A percentile compares a stretch with the other conserved stretches of the same genome.
phyloP scores from a whole-genome alignment of 2,113 vertebrate genomes.

The Chaetura pelagica region DNA sequence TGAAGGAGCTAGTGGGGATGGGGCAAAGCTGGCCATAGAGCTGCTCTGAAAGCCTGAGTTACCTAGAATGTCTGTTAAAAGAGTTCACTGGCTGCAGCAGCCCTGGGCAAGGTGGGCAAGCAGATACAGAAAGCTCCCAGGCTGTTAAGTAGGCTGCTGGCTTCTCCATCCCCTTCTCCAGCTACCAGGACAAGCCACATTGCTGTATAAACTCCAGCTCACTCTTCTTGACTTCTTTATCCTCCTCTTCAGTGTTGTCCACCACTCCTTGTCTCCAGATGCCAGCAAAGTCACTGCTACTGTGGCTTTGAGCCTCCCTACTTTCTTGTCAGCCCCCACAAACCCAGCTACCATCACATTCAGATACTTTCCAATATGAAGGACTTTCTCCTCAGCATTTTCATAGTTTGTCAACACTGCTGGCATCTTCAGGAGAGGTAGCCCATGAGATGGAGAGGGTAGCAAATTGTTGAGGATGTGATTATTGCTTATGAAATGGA shows the following conservation, averaged over 20 bases:
- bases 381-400: neutral
- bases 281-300: neutral
- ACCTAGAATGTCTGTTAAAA: neutral
- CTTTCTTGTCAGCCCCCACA: rapidly evolving
- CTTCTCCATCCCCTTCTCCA: neutral
- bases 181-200: neutral
- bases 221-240: neutral
- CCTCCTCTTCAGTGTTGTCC: neutral
- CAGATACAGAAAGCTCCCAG: neutral
- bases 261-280: neutral
- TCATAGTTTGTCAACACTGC: neutral
- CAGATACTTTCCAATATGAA: neutral
- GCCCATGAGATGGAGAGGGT: neutral
- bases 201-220: neutral
- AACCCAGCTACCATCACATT: rapidly evolving
- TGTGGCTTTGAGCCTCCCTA: rapidly evolving
- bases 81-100: neutral
- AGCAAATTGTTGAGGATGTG: rapidly evolving
- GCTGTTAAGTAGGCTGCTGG: neutral
- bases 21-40: neutral
- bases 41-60: neutral
- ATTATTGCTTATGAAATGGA: neutral
- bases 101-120: neutral
- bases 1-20: neutral
- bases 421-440: neutral